A percentile compares a stretch with the other conserved stretches of the same genome.
These are phyloP conservation scores for Lagodon rhomboides DNA, from an alignment of 2,797 vertebrate genomes.

Conservation along the genomic window DNA sequence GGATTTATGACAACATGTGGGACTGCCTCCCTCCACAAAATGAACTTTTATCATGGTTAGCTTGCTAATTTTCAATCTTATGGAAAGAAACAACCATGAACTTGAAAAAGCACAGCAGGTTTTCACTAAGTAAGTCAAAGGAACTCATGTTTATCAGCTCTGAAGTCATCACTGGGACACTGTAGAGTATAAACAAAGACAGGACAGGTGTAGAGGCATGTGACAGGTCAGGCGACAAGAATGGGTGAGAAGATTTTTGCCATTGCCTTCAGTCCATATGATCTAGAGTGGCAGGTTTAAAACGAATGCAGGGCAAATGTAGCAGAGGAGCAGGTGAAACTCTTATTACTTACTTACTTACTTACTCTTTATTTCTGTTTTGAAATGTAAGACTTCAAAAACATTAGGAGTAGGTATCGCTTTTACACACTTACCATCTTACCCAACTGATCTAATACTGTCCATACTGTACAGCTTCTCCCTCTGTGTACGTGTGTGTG, in stretches of 20 bases:
- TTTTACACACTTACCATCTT: conserved; percentile 1
- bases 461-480: conserved; percentile 53
- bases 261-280: background rate
- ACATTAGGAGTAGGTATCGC: background rate
- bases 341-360: too few relatives aligned
- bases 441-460: conserved; percentile 29
- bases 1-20: too few relatives aligned
- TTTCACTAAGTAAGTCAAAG: too few relatives aligned
- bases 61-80: too few relatives aligned
- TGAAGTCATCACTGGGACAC: too few relatives aligned
- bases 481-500: background rate
- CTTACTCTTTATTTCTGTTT: background rate
- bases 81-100: too few relatives aligned
- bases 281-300: background rate
- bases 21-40: too few relatives aligned
- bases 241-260: background rate
- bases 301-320: background rate
- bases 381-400: background rate
- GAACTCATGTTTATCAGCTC: too few relatives aligned
- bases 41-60: too few relatives aligned
- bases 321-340: background rate
- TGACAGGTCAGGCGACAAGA: background rate
- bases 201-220: background rate
- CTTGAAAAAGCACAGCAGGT: too few relatives aligned
- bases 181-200: background rate